phyloP scores from a whole-genome alignment of 2,888 invertebrate genomes.

The Idaea aversata region DNA sequence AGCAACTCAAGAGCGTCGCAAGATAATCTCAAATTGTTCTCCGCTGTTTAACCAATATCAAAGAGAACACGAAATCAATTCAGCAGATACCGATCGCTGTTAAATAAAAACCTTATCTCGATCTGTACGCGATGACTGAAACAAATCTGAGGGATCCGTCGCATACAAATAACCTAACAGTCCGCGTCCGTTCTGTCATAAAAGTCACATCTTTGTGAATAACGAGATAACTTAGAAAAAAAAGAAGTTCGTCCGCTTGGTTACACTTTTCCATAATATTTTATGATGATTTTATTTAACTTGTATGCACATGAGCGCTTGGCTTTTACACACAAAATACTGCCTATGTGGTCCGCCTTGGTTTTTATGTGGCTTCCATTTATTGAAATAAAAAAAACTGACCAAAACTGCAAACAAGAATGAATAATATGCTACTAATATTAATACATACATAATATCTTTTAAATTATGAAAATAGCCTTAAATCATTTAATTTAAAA shows the following conservation, averaged over 20 bases:
- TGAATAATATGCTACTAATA: no score
- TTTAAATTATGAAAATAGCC: no score
- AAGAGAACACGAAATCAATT: slow-evolving; percentile 36
- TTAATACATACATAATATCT: no score
- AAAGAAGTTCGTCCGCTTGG: slow-evolving; percentile 59
- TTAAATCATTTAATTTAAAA: no score
- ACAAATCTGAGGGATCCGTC: slow-evolving; percentile 55
- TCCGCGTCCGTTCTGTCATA: slow-evolving; percentile 63
- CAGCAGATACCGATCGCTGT: slow-evolving; percentile 37
- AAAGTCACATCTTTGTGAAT: slow-evolving; percentile 73
- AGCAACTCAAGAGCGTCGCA: neutral
- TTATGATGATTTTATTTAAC: slow-evolving; percentile 68
- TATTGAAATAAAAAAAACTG: neutral
- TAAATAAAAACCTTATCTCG: slow-evolving; percentile 41
- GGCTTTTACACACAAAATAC: slow-evolving; percentile 33
- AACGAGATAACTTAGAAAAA: slow-evolving; percentile 72
- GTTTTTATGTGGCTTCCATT: neutral
- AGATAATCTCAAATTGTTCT: slow-evolving; percentile 1
- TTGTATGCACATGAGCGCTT: slow-evolving; percentile 46
- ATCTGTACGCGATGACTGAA: slow-evolving; percentile 40
- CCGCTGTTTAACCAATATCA: slow-evolving; percentile 1
- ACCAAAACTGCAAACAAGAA: neutral
- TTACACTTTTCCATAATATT: slow-evolving; percentile 62
- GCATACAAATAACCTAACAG: slow-evolving; percentile 66
- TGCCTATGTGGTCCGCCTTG: slow-evolving; percentile 21